These are phyloP conservation scores for Rhinichthys osculus DNA, from an alignment of 2,797 vertebrate genomes.

Conservation along the genomic window DNA sequence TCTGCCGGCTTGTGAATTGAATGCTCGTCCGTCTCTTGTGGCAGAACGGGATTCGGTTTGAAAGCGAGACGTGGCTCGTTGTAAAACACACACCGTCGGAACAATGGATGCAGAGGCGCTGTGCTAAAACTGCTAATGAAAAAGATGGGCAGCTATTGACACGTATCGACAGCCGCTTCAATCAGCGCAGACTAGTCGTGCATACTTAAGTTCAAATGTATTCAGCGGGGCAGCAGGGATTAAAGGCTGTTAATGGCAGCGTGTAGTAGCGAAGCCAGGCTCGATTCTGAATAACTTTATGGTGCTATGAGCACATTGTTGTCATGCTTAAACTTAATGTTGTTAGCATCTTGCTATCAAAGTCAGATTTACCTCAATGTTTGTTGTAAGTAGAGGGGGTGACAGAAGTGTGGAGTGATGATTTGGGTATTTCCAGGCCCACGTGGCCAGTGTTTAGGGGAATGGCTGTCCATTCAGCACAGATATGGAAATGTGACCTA, in stretches of 20 bases:
- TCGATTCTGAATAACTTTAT: slow-evolving; percentile 47
- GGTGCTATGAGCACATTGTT: not conserved
- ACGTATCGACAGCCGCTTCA: slow-evolving; percentile 62
- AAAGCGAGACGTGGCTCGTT: slow-evolving; percentile 36
- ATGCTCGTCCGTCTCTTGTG: slow-evolving; percentile 46
- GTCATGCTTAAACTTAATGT: slow-evolving; percentile 5
- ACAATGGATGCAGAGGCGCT: slow-evolving; percentile 54
- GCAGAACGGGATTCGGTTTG: slow-evolving; percentile 43
- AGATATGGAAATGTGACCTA: slow-evolving; percentile 81
- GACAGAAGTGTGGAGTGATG: not conserved
- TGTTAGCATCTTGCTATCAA: slow-evolving; percentile 10
- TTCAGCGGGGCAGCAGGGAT: slow-evolving; percentile 66
- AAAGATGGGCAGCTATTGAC: slow-evolving; percentile 64
- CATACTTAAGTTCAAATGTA: slow-evolving; percentile 66
- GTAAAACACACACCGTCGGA: slow-evolving; percentile 44
- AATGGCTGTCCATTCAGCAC: slow-evolving; percentile 49
- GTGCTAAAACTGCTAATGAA: slow-evolving; percentile 63
- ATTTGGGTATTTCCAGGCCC: not conserved
- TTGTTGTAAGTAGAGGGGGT: not conserved
- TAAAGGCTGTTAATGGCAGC: slow-evolving; percentile 64
- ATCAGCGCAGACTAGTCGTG: slow-evolving; percentile 57
- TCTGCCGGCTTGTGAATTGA: slow-evolving; percentile 41
- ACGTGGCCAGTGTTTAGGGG: slow-evolving; percentile 13
- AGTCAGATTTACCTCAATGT: not conserved
- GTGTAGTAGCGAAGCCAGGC: slow-evolving; percentile 43